phyloP scores from a whole-genome alignment of 2,113 vertebrate species.

The Origma solitaria region DNA sequence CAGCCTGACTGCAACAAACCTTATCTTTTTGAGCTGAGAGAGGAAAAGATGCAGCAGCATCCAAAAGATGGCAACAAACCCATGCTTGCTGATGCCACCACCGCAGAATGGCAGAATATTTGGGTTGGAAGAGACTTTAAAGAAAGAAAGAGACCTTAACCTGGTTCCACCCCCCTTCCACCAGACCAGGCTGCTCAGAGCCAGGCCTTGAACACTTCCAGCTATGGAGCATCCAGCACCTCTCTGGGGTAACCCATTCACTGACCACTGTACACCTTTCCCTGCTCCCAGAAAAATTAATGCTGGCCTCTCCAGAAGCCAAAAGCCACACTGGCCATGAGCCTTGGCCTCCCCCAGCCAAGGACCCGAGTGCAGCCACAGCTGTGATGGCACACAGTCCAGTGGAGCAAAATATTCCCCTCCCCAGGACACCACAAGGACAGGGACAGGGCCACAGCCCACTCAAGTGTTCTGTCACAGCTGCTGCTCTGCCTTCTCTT shows the following conservation, averaged over 20 bases:
- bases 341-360: not conserved
- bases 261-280: not conserved
- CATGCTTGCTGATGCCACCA: too few relatives aligned
- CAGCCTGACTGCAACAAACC: not conserved
- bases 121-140: not conserved
- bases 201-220: not conserved
- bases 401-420: not conserved
- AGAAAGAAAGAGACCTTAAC: not conserved
- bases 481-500: not conserved
- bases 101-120: fast-evolving
- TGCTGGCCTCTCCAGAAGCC: not conserved
- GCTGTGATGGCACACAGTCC: fast-evolving
- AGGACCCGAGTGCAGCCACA: fast-evolving
- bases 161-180: not conserved
- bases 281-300: not conserved
- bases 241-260: not conserved
- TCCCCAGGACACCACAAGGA: not conserved
- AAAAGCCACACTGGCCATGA: not conserved
- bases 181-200: not conserved
- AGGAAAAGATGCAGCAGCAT: not conserved
- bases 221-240: not conserved
- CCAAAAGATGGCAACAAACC: not conserved
- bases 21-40: not conserved
- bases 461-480: not conserved
- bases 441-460: too few relatives aligned